These are phyloP conservation scores for Cardinalis cardinalis DNA, from an alignment of 2,113 vertebrate species.

Conservation along the genomic window DNA sequence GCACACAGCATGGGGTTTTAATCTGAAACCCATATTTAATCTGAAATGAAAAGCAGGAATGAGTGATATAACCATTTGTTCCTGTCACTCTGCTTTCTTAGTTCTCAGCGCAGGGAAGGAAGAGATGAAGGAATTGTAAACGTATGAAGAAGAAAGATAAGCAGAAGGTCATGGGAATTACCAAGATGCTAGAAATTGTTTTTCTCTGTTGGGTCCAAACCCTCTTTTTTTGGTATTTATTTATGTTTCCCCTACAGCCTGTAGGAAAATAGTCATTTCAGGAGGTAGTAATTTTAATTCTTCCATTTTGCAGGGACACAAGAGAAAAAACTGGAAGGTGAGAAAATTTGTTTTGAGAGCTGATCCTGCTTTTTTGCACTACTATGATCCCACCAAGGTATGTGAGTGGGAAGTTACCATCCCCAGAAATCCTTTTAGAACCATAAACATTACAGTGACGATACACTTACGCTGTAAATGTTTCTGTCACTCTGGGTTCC, in stretches of 20 bases:
- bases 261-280: neutral
- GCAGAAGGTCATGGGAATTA: neutral
- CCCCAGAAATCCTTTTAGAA: neutral
- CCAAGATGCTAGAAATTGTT: neutral
- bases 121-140: neutral
- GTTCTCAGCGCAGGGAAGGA: neutral
- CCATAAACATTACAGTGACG: neutral
- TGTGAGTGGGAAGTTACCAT: neutral
- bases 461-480: neutral
- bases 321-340: constrained; percentile 97
- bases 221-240: neutral
- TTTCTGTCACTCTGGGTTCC: neutral
- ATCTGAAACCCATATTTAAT: neutral
- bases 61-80: neutral
- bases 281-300: neutral
- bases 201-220: neutral
- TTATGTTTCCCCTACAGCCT: neutral
- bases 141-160: neutral
- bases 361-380: constrained; percentile 90
- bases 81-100: neutral
- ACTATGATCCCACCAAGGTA: constrained; percentile 92
- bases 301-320: constrained; percentile 81
- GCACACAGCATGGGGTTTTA: neutral
- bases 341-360: constrained; percentile 90
- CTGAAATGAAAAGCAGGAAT: neutral